These are phyloP conservation scores for Eupeodes luniger DNA, from an alignment of 2,888 invertebrate species.

Conservation along the genomic window DNA sequence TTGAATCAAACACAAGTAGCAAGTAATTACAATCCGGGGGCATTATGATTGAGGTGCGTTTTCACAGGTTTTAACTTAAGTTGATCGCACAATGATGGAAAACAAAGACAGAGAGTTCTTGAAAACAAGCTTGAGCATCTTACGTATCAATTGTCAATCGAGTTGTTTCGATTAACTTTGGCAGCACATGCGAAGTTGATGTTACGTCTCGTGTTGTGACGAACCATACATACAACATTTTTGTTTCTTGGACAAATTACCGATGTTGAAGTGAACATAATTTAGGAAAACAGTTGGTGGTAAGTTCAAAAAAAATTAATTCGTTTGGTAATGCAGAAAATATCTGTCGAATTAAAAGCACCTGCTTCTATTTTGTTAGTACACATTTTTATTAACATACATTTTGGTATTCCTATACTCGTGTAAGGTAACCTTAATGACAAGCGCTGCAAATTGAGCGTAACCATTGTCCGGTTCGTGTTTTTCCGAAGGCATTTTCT, in stretches of 20 bases:
- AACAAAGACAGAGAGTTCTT: conserved; percentile 18
- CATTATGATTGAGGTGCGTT: conserved; percentile 73
- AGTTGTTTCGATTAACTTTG: conserved; percentile 60
- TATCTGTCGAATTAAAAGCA: conserved; percentile 49
- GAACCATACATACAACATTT: conserved; percentile 5
- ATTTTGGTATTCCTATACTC: neutral
- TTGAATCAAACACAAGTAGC: conserved; percentile 78
- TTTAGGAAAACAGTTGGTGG: conserved; percentile 71
- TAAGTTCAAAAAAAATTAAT: neutral
- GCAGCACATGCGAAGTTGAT: conserved; percentile 50
- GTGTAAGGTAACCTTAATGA: conserved; percentile 50
- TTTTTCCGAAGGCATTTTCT: conserved; percentile 33
- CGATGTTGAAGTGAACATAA: conserved; percentile 36
- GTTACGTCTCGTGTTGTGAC: conserved; percentile 43
- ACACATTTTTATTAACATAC: neutral
- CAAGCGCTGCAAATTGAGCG: conserved; percentile 69
- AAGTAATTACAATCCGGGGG: conserved; percentile 78
- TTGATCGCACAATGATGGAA: conserved; percentile 48
- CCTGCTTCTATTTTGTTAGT: conserved; percentile 47
- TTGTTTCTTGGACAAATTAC: conserved; percentile 53
- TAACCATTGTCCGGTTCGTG: conserved; percentile 61
- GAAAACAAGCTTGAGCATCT: conserved; percentile 43
- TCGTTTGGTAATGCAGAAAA: conserved; percentile 7
- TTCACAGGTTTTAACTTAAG: conserved; percentile 66
- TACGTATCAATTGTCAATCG: conserved; percentile 66